Evolutionary conservation across 2,888 invertebrate species (phyloP), one percentile per base, ranked within the genome.

Genomic region (Conops quadrifasciatus): DNA sequence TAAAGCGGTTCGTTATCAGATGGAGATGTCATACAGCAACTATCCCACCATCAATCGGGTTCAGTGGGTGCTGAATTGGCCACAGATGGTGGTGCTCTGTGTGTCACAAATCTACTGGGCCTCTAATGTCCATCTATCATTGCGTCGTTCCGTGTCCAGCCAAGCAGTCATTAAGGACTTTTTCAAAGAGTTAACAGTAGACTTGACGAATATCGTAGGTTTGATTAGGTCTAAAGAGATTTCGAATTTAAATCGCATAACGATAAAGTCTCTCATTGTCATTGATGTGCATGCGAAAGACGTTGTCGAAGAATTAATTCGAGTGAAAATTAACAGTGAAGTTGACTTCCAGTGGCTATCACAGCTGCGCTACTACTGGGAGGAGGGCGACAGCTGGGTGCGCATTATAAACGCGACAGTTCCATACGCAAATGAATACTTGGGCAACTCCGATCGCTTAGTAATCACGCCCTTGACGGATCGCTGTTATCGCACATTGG

Each of bases 241-340:
- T 26, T 87, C 87, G 2, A 89, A 89, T 76, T 87, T 89, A 71
- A 86, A 87, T 75, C 86, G 92, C 51, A 91, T 90, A n/a, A 90
- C 91, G 0, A 85, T 92, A 1, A 90, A 90, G 64, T 90, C 92
- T 0, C 82, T 92, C 11, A 91, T 93, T 19, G 90, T 91, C 26
- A 89, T 91, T 71, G 91, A 92, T 83, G 92, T 92, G 2, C 92
- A 93, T 77, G 90, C 91, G 21, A 88, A 90, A 80, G 92, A 92
- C 82, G 90, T 92, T 0, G 89, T 91, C 0, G 87, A 88, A 71
- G 88, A 89, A 45, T 80, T 90, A 24, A 86, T 88, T 5, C 82
- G 86, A 1, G 84, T 87, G 43, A 85, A 86, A 56, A 88, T 91
- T 1, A 80, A 82, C 28, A 86, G 87, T 51, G 90, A 89, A 75